Evolutionary conservation across 2,888 invertebrate species (phyloP).

Genomic region (Trileptium ribeirensis): DNA sequence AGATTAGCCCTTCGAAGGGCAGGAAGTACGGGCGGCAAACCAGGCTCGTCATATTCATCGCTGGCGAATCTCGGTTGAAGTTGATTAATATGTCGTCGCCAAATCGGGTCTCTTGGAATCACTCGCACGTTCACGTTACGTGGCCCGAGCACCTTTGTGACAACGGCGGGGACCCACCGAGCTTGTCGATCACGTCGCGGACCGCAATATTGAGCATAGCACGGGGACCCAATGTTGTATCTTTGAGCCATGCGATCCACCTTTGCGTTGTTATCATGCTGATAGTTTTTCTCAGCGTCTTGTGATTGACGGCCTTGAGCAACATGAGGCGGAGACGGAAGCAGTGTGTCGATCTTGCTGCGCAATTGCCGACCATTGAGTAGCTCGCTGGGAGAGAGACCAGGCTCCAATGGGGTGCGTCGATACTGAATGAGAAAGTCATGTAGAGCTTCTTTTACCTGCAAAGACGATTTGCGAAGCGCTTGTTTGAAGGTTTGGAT

Average conservation of each 20-base stretch:
- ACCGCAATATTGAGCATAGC: constrained; percentile 15
- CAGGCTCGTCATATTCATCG: constrained; percentile 11
- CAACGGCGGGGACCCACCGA: constrained; percentile 24
- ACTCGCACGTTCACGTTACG: constrained; percentile 15
- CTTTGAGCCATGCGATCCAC: not conserved
- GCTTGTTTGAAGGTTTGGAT: constrained; percentile 36
- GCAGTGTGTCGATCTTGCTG: not conserved
- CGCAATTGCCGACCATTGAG: constrained; percentile 15
- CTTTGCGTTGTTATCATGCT: not conserved
- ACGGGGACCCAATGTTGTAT: not conserved
- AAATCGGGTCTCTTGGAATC: constrained; percentile 20
- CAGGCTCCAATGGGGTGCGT: constrained; percentile 5
- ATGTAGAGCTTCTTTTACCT: constrained; percentile 21
- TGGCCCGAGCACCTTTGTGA: constrained; percentile 20
- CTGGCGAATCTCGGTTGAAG: constrained; percentile 20
- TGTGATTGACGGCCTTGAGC: constrained; percentile 23
- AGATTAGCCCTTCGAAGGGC: not conserved
- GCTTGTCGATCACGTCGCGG: constrained; percentile 21
- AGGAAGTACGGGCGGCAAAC: not conserved
- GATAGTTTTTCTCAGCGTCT: constrained; percentile 2
- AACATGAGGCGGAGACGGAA: constrained; percentile 19
- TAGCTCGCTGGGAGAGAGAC: constrained; percentile 25
- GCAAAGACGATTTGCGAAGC: constrained; percentile 21
- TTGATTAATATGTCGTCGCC: constrained; percentile 22
- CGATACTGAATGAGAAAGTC: constrained; percentile 24